A percentile compares a stretch with the other conserved stretches of the same genome.
These are phyloP conservation scores for Phataginus tetradactyla DNA, from an alignment of 2,797 vertebrate species.

Conservation along the genomic window DNA sequence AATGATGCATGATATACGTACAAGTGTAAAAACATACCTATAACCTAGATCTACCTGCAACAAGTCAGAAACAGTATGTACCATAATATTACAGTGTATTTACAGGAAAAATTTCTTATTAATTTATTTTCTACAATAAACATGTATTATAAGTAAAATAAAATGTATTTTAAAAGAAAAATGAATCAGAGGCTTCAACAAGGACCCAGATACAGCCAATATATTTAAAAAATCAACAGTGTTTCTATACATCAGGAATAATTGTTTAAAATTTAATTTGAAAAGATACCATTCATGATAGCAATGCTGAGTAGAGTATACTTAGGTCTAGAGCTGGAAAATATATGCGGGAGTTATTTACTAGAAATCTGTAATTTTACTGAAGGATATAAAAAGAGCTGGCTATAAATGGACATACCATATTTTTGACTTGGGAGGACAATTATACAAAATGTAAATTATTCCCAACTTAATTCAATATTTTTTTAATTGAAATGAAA, in stretches of 20 bases:
- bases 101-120: conserved; percentile 9
- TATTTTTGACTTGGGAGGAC: not conserved
- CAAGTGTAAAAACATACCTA: not conserved
- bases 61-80: not conserved
- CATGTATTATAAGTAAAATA: not conserved
- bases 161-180: not conserved
- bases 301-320: not conserved
- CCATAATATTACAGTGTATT: not conserved
- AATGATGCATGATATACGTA: not conserved
- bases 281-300: not conserved
- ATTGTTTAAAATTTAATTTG: conserved; percentile 15
- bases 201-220: not conserved
- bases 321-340: not conserved
- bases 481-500: conserved; percentile 44
- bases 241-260: conserved; percentile 4
- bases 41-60: not conserved
- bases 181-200: not conserved
- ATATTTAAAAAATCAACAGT: not conserved
- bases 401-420: not conserved
- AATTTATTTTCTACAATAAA: conserved; percentile 38
- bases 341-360: conserved; percentile 23
- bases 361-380: conserved; percentile 10
- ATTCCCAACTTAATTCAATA: not conserved
- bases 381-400: not conserved
- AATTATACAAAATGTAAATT: conserved; percentile 7